Evolutionary conservation across 1,140 invertebrate species (phyloP).

Genomic region (Potamilus streckersoni): DNA sequence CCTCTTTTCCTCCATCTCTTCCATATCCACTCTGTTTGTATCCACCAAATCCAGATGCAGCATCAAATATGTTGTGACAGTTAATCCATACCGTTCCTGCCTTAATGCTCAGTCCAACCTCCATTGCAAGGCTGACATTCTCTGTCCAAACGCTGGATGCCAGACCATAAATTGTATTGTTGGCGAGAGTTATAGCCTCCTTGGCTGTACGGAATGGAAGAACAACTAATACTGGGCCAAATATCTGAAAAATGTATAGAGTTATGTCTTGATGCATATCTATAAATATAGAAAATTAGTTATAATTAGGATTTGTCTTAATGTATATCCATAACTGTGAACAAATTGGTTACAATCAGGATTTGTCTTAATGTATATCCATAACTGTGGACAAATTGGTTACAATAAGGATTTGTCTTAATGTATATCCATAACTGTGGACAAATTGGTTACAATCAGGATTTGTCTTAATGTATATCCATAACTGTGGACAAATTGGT

Average conservation of each 20-base stretch:
- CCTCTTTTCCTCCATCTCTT: conserved; percentile 66
- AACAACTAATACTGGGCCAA: conserved; percentile 69
- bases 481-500: too few relatives aligned
- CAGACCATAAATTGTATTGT: conserved; percentile 71
- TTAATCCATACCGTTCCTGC: conserved; percentile 75
- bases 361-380: too few relatives aligned
- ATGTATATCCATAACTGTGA: too few relatives aligned
- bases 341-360: too few relatives aligned
- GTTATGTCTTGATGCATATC: too few relatives aligned
- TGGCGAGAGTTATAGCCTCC: conserved; percentile 73
- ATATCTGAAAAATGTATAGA: conserved; percentile 45
- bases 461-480: too few relatives aligned
- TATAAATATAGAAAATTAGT: too few relatives aligned
- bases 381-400: too few relatives aligned
- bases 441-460: too few relatives aligned
- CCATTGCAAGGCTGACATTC: conserved; percentile 72
- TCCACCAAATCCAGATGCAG: conserved; percentile 70
- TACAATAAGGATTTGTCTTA: too few relatives aligned
- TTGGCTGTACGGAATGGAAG: conserved; percentile 74
- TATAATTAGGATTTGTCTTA: too few relatives aligned
- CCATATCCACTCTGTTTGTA: conserved; percentile 71
- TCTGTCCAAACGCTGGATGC: conserved; percentile 74
- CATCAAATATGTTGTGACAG: conserved; percentile 71
- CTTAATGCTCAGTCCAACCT: conserved; percentile 71
- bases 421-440: too few relatives aligned